Conservation (phyloP, 2,113 vertebrate genomes). For the Antechinus stuartii region DNA sequence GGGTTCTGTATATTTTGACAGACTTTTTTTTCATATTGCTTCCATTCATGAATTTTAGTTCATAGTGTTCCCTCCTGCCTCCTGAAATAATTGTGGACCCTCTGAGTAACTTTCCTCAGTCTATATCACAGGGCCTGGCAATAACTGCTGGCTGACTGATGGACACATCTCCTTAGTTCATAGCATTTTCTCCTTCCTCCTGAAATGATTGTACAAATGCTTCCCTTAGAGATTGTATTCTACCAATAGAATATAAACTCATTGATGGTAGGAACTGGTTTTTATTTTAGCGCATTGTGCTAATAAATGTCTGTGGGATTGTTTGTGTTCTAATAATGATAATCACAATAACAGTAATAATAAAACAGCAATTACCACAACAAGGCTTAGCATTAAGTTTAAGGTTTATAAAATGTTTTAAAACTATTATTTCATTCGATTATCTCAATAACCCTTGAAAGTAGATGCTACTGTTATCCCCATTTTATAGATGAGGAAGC, state of each 20-base stretch:
- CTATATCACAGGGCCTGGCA: neutral
- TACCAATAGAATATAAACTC: neutral
- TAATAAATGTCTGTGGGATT: neutral
- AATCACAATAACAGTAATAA: neutral
- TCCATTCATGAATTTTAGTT: neutral
- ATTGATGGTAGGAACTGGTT: rapidly evolving
- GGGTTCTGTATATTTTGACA: neutral
- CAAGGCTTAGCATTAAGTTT: neutral
- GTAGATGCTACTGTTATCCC: neutral
- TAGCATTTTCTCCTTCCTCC: neutral
- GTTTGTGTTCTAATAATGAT: neutral
- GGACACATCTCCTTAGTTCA: neutral
- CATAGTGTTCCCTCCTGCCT: too few species aligned
- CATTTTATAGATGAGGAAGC: neutral
- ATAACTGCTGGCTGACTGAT: neutral
- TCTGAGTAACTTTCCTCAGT: neutral
- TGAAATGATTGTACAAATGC: neutral
- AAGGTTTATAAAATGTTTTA: neutral
- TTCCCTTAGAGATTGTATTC: neutral
- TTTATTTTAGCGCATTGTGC: too few species aligned
- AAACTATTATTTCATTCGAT: neutral
- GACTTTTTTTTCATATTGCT: neutral
- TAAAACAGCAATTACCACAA: neutral
- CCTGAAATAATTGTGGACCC: too few species aligned
- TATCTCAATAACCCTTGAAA: neutral